Base-by-base conservation (phyloP, 1,140 invertebrate genomes). In the Daktulosphaira vitifoliae region DNA sequence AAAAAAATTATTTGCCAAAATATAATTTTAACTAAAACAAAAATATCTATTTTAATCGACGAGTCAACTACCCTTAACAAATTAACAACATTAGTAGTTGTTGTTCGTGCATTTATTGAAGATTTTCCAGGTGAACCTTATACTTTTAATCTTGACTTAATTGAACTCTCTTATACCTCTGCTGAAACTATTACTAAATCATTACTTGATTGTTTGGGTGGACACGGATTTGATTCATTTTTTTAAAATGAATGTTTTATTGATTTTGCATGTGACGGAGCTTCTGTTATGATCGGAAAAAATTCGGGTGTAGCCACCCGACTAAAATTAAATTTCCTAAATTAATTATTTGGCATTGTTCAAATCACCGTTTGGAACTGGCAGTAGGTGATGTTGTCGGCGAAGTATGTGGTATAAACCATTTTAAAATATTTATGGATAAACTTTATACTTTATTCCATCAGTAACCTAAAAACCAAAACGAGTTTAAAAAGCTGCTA, bases 361-460 rank as follows among this genome's bases (percentile, higher is more conserved):
- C 16, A 13, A 54, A 54, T 23, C 33, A 54, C 4, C 20, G 33
- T n/a, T 23, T 39, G 6, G 18, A 54, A 23, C 20, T 54, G 18
- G 52, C 52, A 7, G 52, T 54, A 22, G 15, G 13, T 4, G 52
- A 54, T 15, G 38, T 33, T 13, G 6, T 54, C 7, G 38, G 23
- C 37, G 20, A 54, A 54, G 52, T 54, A 7, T 1, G 37, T 15
- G 52, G 52, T 7, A 1, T 38, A 6, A 53, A 53, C 22, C 29
- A 38, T 38, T 53, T 53, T 15, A 26, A 53, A 38, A 20, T 7
- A 13, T 53, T 39, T 53, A 11, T 53, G 18, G 33, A 53, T 37
- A 53, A 53, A 53, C 3, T 53, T 5, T 53, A 53, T 38, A 6
- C 51, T 29, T 50, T 29, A 50, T 29, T 26, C 29, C 23, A 50